These are phyloP conservation scores for Spicauda simplicius DNA, from an alignment of 2,888 invertebrate species.

Conservation along the genomic window DNA sequence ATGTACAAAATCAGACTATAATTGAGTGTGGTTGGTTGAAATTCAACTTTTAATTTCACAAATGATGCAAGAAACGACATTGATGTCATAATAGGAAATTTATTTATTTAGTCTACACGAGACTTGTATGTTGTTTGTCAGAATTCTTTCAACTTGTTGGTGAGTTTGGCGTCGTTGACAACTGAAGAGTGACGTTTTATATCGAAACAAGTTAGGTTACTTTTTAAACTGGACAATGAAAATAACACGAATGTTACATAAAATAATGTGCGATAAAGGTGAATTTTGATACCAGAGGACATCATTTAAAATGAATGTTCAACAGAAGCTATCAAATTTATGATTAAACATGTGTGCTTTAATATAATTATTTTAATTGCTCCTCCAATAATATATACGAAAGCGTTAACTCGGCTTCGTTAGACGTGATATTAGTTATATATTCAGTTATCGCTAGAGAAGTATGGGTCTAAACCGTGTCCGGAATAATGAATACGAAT, in stretches of 20 bases:
- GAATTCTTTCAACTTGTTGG: not conserved
- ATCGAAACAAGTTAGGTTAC: not conserved
- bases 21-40: no score
- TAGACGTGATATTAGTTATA: constrained; percentile 13
- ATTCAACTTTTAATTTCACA: no score
- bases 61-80: no score
- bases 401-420: constrained; percentile 7
- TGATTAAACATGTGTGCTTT: not conserved
- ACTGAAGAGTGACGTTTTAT: not conserved
- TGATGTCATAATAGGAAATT: no score
- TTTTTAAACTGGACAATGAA: not conserved
- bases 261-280: not conserved
- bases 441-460: constrained; percentile 25
- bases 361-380: not conserved
- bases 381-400: not conserved
- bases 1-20: no score
- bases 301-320: not conserved
- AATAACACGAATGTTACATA: not conserved
- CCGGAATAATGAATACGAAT: constrained; percentile 11
- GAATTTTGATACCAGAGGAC: no score
- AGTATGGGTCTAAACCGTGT: constrained; percentile 12
- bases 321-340: not conserved
- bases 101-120: no score
- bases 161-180: not conserved
- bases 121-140: no score